Percentiles rank a stretch among this genome's conserved stretches.
Conservation (phyloP, 2,797 vertebrate genomes). For the Argentina silus region DNA sequence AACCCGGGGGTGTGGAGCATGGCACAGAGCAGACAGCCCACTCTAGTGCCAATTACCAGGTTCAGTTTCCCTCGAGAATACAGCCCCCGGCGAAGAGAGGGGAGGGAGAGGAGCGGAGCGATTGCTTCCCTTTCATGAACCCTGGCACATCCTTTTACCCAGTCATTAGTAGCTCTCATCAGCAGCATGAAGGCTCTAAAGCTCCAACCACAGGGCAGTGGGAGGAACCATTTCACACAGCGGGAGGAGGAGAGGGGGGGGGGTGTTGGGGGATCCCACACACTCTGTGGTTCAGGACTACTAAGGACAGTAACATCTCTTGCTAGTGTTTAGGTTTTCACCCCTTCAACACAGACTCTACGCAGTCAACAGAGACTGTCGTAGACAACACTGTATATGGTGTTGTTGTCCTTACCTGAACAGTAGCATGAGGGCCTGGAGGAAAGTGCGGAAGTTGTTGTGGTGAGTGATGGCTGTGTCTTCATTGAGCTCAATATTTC, state of each 20-base stretch:
- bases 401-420: slow-evolving; percentile 82
- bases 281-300: too few relatives aligned
- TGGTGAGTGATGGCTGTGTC: slow-evolving; percentile 92
- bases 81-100: neutral
- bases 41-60: neutral
- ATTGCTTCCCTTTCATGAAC: neutral
- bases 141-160: neutral
- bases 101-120: neutral
- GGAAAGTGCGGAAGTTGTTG: slow-evolving; percentile 96
- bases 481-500: slow-evolving; percentile 91
- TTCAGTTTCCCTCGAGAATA: neutral
- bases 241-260: neutral
- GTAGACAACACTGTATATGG: too few relatives aligned
- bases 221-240: neutral
- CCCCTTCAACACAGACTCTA: too few relatives aligned
- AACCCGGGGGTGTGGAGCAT: neutral
- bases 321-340: too few relatives aligned
- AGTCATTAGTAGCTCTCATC: slow-evolving; percentile 16
- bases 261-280: neutral
- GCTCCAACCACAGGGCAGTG: neutral
- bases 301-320: too few relatives aligned
- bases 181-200: slow-evolving; percentile 1
- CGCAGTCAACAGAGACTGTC: too few relatives aligned
- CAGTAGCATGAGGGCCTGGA: slow-evolving; percentile 94
- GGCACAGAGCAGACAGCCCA: neutral